Conservation (phyloP, 2,888 invertebrate species). For the Mantis religiosa region DNA sequence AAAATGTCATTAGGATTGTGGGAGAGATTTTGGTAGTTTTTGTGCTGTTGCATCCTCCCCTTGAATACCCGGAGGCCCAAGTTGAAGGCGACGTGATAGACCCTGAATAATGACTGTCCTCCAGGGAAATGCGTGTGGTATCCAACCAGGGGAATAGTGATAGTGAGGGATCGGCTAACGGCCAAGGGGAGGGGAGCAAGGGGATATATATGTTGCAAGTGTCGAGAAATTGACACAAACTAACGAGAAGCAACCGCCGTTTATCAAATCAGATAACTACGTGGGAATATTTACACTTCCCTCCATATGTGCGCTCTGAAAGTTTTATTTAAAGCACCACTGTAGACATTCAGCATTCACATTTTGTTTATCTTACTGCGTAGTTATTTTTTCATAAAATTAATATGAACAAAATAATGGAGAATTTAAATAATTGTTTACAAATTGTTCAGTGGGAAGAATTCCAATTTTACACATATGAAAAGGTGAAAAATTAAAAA, state of each 20-base stretch:
- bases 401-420: too few species aligned
- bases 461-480: too few species aligned
- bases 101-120: constrained; percentile 1
- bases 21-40: background rate
- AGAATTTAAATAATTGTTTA: too few species aligned
- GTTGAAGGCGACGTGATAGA: background rate
- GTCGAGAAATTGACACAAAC: background rate
- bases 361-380: too few species aligned
- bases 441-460: too few species aligned
- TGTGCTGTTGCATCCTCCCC: background rate
- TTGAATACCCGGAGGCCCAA: background rate
- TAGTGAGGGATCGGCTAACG: background rate
- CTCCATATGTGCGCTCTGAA: too few species aligned
- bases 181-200: background rate
- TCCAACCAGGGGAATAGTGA: constrained; percentile 2
- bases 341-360: background rate
- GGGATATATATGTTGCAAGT: background rate
- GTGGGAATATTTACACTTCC: background rate
- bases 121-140: background rate
- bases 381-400: too few species aligned
- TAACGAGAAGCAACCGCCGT: background rate
- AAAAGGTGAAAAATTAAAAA: too few species aligned
- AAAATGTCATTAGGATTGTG: background rate
- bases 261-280: background rate
- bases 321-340: too few species aligned